Evolutionary conservation across 1,140 invertebrate species (phyloP).

Genomic region (Contarinia nasturtii): DNA sequence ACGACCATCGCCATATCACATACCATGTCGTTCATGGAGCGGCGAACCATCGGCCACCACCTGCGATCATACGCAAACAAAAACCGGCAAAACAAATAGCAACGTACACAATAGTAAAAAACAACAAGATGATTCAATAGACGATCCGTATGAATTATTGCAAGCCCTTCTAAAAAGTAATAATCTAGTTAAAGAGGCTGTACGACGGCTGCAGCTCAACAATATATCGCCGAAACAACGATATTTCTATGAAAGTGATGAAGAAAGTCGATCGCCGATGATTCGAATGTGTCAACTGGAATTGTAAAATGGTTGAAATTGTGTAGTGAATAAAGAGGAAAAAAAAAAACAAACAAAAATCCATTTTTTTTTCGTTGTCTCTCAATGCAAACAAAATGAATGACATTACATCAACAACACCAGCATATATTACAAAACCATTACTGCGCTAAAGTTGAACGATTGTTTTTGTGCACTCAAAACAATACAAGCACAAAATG

Average conservation of each 20-base stretch:
- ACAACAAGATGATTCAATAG: constrained; percentile 20
- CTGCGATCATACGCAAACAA: constrained; percentile 6
- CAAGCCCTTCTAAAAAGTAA: constrained; percentile 41
- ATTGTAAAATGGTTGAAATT: background rate
- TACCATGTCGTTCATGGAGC: constrained; percentile 30
- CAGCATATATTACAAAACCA: too few species aligned
- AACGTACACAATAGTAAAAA: constrained; percentile 11
- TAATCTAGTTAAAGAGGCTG: constrained; percentile 49
- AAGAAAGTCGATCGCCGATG: constrained; percentile 15
- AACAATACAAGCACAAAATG: too few species aligned
- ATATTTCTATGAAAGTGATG: constrained; percentile 30
- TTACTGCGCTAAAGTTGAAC: too few species aligned
- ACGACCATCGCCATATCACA: constrained; percentile 37
- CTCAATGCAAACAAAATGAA: too few species aligned
- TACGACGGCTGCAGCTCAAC: constrained; percentile 34
- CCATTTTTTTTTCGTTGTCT: too few species aligned
- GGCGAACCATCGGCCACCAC: constrained; percentile 17
- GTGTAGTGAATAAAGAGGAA: too few species aligned
- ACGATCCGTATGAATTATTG: constrained; percentile 45
- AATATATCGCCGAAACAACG: constrained; percentile 26
- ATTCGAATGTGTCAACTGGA: constrained; percentile 11
- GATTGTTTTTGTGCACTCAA: too few species aligned
- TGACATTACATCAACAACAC: too few species aligned
- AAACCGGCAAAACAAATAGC: constrained; percentile 8
- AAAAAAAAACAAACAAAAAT: too few species aligned